phyloP scores from a whole-genome alignment of 1,140 invertebrate species.

The Probaryconus sp. region DNA sequence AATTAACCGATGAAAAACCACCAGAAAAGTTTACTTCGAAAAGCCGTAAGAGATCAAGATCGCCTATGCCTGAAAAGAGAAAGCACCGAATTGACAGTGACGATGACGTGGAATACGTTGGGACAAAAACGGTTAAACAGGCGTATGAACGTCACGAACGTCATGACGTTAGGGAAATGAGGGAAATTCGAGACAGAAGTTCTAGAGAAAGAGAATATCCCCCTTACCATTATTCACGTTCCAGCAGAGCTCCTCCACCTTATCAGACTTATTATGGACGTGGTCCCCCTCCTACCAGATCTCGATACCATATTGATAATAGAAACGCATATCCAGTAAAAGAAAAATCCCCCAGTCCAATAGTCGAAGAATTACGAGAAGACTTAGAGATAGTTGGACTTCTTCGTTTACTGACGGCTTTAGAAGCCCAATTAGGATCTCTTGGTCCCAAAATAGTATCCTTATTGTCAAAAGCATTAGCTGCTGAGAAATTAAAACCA shows the following conservation, averaged over 20 bases:
- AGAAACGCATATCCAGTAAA: constrained; percentile 68
- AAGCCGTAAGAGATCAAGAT: constrained; percentile 50
- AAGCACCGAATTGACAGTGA: constrained; percentile 71
- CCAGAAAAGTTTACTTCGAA: constrained; percentile 60
- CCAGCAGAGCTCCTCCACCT: constrained; percentile 43
- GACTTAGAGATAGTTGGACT: constrained; percentile 82
- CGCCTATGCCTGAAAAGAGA: constrained; percentile 58
- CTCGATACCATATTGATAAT: constrained; percentile 72
- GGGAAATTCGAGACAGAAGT: constrained; percentile 28
- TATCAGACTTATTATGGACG: constrained; percentile 62
- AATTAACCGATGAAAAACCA: constrained; percentile 75
- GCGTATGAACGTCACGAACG: constrained; percentile 69
- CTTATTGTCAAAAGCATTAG: constrained; percentile 84
- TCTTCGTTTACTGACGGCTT: constrained; percentile 85
- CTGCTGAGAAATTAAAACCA: constrained; percentile 85
- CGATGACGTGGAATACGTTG: constrained; percentile 76
- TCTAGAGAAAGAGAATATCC: constrained; percentile 64
- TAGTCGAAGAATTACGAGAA: constrained; percentile 67
- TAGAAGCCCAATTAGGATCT: constrained; percentile 89
- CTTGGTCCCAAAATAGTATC: constrained; percentile 87
- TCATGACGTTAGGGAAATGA: constrained; percentile 40
- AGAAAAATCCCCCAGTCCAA: constrained; percentile 69
- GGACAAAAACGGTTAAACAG: constrained; percentile 67
- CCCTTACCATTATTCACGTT: constrained; percentile 65
- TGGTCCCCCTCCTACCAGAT: constrained; percentile 55